A percentile compares a stretch with the other conserved stretches of the same genome.
phyloP scores from a whole-genome alignment of 2,113 vertebrate genomes.

The Arothron firmamentum region DNA sequence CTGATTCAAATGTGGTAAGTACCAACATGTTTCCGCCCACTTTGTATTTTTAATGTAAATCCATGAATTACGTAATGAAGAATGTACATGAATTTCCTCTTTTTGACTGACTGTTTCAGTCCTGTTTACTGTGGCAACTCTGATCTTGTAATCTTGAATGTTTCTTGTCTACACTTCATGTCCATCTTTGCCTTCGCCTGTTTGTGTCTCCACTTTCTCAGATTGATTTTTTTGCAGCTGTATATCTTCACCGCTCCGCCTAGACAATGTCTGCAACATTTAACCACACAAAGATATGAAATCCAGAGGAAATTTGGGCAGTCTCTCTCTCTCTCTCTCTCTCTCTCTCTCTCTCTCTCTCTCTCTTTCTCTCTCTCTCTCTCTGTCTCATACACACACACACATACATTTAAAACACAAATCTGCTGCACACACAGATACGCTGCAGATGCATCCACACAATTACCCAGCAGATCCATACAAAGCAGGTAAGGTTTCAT shows the following conservation, averaged over 20 bases:
- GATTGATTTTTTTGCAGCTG: slow-evolving; percentile 38
- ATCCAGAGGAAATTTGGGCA: slow-evolving; percentile 9
- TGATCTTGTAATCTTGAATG: neutral
- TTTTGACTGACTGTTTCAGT: neutral
- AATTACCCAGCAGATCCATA: slow-evolving; percentile 11
- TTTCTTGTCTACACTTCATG: neutral
- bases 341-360: slow-evolving; percentile 1
- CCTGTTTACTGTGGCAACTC: neutral
- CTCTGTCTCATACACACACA: slow-evolving; percentile 2
- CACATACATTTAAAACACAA: neutral
- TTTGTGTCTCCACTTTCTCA: slow-evolving; percentile 21
- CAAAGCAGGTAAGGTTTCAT: slow-evolving; percentile 35
- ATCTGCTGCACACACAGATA: neutral
- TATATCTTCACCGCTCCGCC: slow-evolving; percentile 22
- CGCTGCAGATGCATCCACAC: slow-evolving; percentile 5
- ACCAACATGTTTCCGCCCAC: slow-evolving; percentile 43
- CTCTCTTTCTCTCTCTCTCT: too few species aligned
- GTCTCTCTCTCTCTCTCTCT: neutral
- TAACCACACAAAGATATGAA: slow-evolving; percentile 13
- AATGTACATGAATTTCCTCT: neutral
- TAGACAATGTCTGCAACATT: slow-evolving; percentile 8
- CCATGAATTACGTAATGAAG: neutral
- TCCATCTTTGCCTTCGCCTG: neutral
- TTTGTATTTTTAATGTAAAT: neutral
- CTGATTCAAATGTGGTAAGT: slow-evolving; percentile 65